A percentile compares a stretch with the other conserved stretches of the same genome.
Evolutionary conservation across 2,113 vertebrate genomes (phyloP).

Genomic region (Gadus chalcogrammus): DNA sequence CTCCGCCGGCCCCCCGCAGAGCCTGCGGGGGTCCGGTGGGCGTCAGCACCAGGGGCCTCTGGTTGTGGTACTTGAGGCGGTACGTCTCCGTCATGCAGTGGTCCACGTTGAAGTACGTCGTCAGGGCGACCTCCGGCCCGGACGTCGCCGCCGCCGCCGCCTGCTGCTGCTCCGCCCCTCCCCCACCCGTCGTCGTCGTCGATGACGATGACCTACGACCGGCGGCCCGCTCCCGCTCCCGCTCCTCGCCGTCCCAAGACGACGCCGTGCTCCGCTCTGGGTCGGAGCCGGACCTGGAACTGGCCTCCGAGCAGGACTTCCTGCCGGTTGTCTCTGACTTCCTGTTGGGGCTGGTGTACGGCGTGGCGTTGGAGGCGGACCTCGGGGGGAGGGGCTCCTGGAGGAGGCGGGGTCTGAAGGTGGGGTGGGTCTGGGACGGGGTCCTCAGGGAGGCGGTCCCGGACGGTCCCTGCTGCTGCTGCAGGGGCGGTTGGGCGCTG

Average conservation of each 20-base stretch:
- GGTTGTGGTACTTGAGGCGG: constrained; percentile 92
- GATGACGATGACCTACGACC: background rate
- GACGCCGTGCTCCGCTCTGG: constrained; percentile 66
- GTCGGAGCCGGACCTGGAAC: constrained; percentile 67
- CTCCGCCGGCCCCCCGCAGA: constrained; percentile 56
- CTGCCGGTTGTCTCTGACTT: constrained; percentile 48
- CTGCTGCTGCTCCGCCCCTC: background rate
- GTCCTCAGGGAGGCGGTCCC: constrained; percentile 83
- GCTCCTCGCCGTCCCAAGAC: constrained; percentile 59
- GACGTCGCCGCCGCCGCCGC: constrained; percentile 26
- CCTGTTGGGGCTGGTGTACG: constrained; percentile 45
- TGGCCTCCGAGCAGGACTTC: constrained; percentile 60
- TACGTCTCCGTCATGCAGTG: constrained; percentile 98
- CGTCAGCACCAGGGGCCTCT: constrained; percentile 84
- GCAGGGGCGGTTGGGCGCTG: background rate
- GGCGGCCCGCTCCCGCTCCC: constrained; percentile 44
- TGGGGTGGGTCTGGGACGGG: constrained; percentile 24
- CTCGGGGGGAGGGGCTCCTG: constrained; percentile 62
- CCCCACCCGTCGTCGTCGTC: constrained; percentile 36
- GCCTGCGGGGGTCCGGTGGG: constrained; percentile 63
- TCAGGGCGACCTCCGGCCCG: constrained; percentile 79
- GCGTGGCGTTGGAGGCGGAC: constrained; percentile 14
- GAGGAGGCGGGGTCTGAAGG: constrained; percentile 67
- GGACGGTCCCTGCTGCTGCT: constrained; percentile 63
- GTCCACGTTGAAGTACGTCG: constrained; percentile 95